phyloP scores from a whole-genome alignment of 2,888 invertebrate genomes.

The Didymodactylos carnosus region DNA sequence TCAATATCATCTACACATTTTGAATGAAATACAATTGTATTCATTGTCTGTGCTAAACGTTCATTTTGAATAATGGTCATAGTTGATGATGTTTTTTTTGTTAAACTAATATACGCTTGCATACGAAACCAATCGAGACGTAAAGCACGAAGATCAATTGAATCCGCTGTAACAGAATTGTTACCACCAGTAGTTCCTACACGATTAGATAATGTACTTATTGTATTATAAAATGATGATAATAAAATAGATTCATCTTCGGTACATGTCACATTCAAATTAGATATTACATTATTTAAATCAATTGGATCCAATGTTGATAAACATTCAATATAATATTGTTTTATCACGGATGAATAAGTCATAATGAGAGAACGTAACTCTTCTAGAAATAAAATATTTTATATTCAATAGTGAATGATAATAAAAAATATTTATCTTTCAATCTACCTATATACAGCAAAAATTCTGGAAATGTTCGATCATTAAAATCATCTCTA shows the following conservation, averaged over 20 bases:
- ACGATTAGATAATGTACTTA: conserved; percentile 37
- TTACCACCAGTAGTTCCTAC: too few relatives aligned
- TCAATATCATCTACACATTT: conserved; percentile 94
- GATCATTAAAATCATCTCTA: conserved; percentile 24
- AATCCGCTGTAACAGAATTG: neutral
- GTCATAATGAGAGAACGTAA: conserved; percentile 56
- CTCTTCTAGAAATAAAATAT: neutral
- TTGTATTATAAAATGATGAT: conserved; percentile 70
- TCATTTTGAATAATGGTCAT: conserved; percentile 57
- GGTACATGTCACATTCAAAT: conserved; percentile 36
- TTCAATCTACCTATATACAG: conserved; percentile 80
- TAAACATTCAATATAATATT: conserved; percentile 89
- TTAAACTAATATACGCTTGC: conserved; percentile 56
- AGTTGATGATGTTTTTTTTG: conserved; percentile 44
- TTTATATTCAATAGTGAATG: neutral
- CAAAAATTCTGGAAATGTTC: conserved; percentile 62
- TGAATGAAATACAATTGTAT: conserved; percentile 84
- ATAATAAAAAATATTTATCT: neutral
- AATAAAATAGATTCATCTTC: conserved; percentile 86
- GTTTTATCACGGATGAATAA: conserved; percentile 84
- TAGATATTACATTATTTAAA: conserved; percentile 41
- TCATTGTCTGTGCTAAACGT: conserved; percentile 70
- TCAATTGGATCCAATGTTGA: conserved; percentile 84
- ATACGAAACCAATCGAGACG: conserved; percentile 90
- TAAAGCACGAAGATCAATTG: conserved; percentile 54